These are phyloP conservation scores for Euleptes europaea DNA, from an alignment of 2,113 vertebrate species.

Conservation along the genomic window DNA sequence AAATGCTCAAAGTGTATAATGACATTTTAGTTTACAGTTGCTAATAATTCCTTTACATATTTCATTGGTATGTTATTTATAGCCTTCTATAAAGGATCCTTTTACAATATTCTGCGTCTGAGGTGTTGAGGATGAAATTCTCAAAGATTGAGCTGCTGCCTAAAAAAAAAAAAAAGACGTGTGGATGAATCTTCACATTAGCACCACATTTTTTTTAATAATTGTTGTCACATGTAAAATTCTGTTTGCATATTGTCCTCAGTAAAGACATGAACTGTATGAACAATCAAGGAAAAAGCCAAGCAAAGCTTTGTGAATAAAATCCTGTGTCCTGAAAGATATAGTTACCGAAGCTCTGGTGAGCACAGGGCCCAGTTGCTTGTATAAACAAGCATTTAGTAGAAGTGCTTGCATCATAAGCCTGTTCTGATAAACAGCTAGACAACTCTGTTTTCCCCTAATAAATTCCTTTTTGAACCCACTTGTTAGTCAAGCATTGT, in stretches of 20 bases:
- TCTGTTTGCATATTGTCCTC: slow-evolving; percentile 9
- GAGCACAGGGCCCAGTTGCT: slow-evolving; percentile 7
- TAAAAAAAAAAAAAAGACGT: not conserved
- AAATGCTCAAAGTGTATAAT: not conserved
- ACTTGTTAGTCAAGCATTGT: slow-evolving; percentile 84
- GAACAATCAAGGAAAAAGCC: not conserved
- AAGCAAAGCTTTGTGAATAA: not conserved
- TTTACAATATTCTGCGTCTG: slow-evolving; percentile 13
- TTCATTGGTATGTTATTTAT: slow-evolving; percentile 67
- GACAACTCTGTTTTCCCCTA: slow-evolving; percentile 61
- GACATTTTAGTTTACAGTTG: slow-evolving; percentile 56
- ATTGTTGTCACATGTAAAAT: slow-evolving; percentile 3
- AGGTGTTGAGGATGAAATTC: slow-evolving; percentile 20
- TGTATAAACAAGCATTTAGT: slow-evolving; percentile 32
- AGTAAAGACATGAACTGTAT: not conserved
- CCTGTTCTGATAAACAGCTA: slow-evolving; percentile 49
- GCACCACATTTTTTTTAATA: not conserved
- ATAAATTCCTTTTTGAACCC: slow-evolving; percentile 76
- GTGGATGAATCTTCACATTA: not conserved
- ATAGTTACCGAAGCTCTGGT: not conserved
- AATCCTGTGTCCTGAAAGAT: not conserved
- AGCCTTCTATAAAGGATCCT: slow-evolving; percentile 56
- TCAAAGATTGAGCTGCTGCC: slow-evolving; percentile 33
- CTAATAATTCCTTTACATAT: slow-evolving; percentile 56
- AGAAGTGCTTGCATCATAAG: slow-evolving; percentile 39